Evolutionary conservation across 2,888 invertebrate species (phyloP), one percentile per base, ranked within the genome.

Genomic region (Allacma fusca): DNA sequence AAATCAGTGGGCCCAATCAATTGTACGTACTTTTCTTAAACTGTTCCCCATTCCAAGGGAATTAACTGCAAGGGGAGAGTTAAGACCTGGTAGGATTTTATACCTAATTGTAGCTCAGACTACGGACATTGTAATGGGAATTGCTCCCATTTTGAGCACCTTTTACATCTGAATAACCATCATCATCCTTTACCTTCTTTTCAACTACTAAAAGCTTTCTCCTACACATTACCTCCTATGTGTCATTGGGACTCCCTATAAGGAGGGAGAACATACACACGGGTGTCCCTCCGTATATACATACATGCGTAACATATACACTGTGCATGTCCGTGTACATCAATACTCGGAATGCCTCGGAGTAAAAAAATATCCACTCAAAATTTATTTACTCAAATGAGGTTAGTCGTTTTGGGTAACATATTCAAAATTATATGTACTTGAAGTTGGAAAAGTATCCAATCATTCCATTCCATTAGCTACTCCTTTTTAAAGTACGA

Each of bases 401-500:
- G 34, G 34, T 34, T 34, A 9, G 34, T 34, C 34, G 34, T 34
- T 34, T 34, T n/a, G 9, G 34, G 34, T 7, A 50, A 50, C 50
- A 50, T 19, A 50, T 16, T n/a, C 16, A 16, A 50, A 50, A 50
- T n/a, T 34, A n/a, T 50, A n/a, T 50, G 2, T 50, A n/a, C 9
- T 19, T 50, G 7, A 50, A 50, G 50, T 16, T 50, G 50, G 16
- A n/a, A 50, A 50, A 19, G 50, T 50, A 50, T 50, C 50, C n/a
- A 50, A 50, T 50, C n/a, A 50, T 50, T 50, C 50, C 50, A 50
- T 50, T 50, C 50, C 50, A 50, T 50, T 50, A 50, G 50, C 50
- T 16, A 50, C 9, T 50, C 16, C 50, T 19, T 50, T 50, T 50
- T 50, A 50, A 50, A 50, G 5, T 50, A 40, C 40, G 13, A 9